These are phyloP conservation scores for Cynopterus sphinx DNA, from an alignment of 2,797 vertebrate species.

Conservation along the genomic window DNA sequence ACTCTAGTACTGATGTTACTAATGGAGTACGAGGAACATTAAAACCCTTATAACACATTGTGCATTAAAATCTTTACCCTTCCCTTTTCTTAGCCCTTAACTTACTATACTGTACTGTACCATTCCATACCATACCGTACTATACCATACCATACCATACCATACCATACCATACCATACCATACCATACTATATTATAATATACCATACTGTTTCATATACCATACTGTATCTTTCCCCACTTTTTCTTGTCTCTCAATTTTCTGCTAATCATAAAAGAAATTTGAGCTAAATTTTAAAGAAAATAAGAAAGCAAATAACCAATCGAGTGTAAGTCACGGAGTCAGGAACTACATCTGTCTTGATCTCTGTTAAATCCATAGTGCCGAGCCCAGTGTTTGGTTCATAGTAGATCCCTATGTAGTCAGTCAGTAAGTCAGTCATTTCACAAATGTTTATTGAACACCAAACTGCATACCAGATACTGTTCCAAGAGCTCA, in stretches of 20 bases:
- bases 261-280: not conserved
- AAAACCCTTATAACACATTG: not conserved
- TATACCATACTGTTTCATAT: not conserved
- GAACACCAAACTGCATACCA: not conserved
- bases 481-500: not conserved
- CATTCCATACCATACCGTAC: not conserved
- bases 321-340: not conserved
- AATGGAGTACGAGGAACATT: not conserved
- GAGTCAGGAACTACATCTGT: not conserved
- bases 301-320: constrained; percentile 19
- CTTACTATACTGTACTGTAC: not conserved
- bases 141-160: not conserved
- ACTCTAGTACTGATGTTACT: not conserved
- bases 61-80: not conserved
- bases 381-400: not conserved
- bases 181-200: not conserved
- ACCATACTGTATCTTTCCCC: not conserved
- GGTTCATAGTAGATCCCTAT: not conserved
- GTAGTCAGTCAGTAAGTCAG: not conserved
- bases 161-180: not conserved
- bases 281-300: not conserved
- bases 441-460: not conserved
- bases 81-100: not conserved
- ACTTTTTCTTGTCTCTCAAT: not conserved
- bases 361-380: not conserved